phyloP scores from a whole-genome alignment of 1,140 invertebrate species.

The Lamellibrachia luymesi region DNA sequence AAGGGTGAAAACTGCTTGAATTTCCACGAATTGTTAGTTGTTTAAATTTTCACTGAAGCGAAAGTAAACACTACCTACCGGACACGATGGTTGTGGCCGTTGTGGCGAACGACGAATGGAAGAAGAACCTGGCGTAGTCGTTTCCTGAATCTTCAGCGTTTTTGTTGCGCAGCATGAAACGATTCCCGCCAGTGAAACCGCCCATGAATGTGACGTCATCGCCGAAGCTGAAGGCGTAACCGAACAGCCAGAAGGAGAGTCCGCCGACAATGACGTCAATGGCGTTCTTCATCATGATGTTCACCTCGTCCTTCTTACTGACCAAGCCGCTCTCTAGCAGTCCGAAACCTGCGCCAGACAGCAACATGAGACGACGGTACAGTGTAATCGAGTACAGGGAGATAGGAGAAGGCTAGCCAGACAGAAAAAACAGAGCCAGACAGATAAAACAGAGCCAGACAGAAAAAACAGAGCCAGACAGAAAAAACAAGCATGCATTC shows the following conservation, averaged over 20 bases:
- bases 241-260: conserved; percentile 51
- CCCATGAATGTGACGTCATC: conserved; percentile 60
- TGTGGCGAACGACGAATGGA: conserved; percentile 48
- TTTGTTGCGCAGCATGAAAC: neutral
- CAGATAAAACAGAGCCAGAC: neutral
- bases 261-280: conserved; percentile 52
- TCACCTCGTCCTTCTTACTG: conserved; percentile 52
- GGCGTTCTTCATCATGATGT: conserved; percentile 55
- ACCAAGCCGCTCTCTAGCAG: conserved; percentile 53
- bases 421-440: no score
- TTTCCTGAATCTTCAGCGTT: conserved; percentile 20
- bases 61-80: conserved; percentile 29
- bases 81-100: conserved; percentile 49
- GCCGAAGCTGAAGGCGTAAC: conserved; percentile 50
- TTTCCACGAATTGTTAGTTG: neutral
- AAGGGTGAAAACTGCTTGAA: neutral
- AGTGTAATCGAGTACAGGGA: no score
- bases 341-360: conserved; percentile 42
- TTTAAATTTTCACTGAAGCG: neutral
- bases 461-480: no score
- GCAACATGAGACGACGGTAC: neutral
- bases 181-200: conserved; percentile 63
- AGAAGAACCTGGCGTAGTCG: conserved; percentile 52
- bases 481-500: no score
- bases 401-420: no score